A percentile compares a stretch with the other conserved stretches of the same genome.
phyloP scores from a whole-genome alignment of 92 coral and sea anemone genomes.

The Bergia sp. region DNA sequence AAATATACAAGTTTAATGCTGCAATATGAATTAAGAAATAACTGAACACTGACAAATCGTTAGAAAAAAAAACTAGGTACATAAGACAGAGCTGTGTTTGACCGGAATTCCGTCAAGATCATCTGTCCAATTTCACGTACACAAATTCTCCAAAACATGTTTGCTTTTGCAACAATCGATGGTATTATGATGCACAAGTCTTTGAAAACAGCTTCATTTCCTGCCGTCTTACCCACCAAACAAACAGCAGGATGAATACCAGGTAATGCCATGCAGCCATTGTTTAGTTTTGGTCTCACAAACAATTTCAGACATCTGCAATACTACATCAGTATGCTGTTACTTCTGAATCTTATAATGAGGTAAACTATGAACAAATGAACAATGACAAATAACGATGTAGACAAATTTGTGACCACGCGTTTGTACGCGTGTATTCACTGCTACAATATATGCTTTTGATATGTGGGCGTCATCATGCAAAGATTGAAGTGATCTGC shows the following conservation, averaged over 20 bases:
- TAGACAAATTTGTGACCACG: too few species aligned
- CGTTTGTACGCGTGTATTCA: background rate
- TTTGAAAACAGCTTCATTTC: background rate
- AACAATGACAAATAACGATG: too few species aligned
- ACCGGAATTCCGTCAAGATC: background rate
- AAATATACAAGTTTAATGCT: too few species aligned
- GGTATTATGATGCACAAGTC: background rate
- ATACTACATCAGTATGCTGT: too few species aligned
- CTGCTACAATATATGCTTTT: background rate
- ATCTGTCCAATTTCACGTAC: background rate
- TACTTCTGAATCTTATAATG: too few species aligned
- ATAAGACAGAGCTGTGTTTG: background rate
- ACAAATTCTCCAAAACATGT: background rate
- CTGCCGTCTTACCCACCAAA: background rate
- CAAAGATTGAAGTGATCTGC: background rate
- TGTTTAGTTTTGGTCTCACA: background rate
- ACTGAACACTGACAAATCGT: background rate
- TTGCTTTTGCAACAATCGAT: constrained; percentile 1
- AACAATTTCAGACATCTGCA: background rate
- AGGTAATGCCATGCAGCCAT: background rate
- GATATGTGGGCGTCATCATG: background rate
- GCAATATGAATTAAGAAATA: background rate
- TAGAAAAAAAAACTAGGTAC: too few species aligned
- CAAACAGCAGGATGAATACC: background rate
- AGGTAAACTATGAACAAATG: too few species aligned